phyloP scores from a whole-genome alignment of 1,140 invertebrate species.

The Araneus ventricosus region DNA sequence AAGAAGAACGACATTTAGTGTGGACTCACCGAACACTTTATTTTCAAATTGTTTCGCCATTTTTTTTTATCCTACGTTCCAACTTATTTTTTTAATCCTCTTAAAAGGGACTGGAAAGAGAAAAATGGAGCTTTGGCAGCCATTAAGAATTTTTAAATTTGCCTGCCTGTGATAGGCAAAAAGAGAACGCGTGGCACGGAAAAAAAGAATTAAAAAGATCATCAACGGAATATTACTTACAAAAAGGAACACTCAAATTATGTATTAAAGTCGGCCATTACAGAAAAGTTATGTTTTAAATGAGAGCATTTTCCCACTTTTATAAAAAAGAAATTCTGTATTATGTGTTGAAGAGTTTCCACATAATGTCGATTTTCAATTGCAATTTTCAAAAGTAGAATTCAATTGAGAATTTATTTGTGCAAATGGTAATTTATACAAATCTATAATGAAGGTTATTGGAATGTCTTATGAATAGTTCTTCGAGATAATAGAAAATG shows the following conservation, averaged over 20 bases:
- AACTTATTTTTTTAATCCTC: constrained; percentile 40
- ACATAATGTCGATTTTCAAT: not conserved
- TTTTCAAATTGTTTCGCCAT: constrained; percentile 10
- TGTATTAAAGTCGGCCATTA: constrained; percentile 20
- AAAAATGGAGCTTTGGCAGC: not conserved
- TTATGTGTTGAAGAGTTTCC: not conserved
- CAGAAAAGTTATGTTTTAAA: not conserved
- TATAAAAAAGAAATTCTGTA: not conserved
- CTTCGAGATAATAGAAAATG: not conserved
- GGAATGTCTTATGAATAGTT: not conserved
- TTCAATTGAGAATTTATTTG: not conserved
- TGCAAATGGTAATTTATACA: no score
- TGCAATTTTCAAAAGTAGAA: not conserved
- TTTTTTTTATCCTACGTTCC: not conserved
- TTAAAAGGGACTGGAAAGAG: constrained; percentile 36
- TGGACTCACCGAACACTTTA: constrained; percentile 19
- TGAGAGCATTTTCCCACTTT: not conserved
- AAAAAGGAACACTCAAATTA: not conserved
- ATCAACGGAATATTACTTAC: not conserved
- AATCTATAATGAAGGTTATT: no score
- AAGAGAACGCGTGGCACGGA: not conserved
- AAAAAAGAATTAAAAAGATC: not conserved
- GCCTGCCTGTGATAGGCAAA: not conserved
- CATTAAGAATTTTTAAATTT: not conserved
- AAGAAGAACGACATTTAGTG: constrained; percentile 3